phyloP scores from a whole-genome alignment of 2,113 vertebrate species.

The Erinaceus europaeus region DNA sequence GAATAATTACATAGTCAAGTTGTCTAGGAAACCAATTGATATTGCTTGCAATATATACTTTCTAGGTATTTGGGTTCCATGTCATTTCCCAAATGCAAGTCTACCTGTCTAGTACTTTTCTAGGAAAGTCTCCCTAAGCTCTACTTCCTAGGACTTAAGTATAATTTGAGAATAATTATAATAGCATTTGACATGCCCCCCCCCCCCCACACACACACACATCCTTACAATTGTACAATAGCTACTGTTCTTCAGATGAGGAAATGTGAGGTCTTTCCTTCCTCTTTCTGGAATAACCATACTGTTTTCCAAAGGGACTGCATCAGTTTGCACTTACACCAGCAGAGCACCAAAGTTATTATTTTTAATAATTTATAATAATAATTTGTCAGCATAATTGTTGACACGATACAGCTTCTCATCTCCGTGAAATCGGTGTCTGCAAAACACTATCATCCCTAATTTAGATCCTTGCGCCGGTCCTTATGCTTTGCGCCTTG shows the following conservation, averaged over 20 bases:
- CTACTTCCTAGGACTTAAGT: background rate
- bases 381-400: too few relatives aligned
- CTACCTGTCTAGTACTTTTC: background rate
- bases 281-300: too few relatives aligned
- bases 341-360: too few relatives aligned
- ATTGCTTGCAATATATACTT: background rate
- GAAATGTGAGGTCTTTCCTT: background rate
- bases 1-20: background rate
- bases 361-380: too few relatives aligned
- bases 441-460: too few relatives aligned
- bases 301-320: too few relatives aligned
- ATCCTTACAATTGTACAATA: background rate
- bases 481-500: too few relatives aligned
- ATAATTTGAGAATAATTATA: background rate
- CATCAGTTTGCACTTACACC: too few relatives aligned
- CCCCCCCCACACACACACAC: too few relatives aligned
- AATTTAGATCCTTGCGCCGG: too few relatives aligned
- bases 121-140: background rate
- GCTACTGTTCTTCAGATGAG: background rate
- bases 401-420: too few relatives aligned
- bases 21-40: background rate
- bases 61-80: background rate
- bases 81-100: background rate
- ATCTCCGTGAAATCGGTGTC: too few relatives aligned
- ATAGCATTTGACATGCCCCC: background rate